Base-by-base conservation (phyloP, 1,140 invertebrate species). In the Rhizoglyphus robini region DNA sequence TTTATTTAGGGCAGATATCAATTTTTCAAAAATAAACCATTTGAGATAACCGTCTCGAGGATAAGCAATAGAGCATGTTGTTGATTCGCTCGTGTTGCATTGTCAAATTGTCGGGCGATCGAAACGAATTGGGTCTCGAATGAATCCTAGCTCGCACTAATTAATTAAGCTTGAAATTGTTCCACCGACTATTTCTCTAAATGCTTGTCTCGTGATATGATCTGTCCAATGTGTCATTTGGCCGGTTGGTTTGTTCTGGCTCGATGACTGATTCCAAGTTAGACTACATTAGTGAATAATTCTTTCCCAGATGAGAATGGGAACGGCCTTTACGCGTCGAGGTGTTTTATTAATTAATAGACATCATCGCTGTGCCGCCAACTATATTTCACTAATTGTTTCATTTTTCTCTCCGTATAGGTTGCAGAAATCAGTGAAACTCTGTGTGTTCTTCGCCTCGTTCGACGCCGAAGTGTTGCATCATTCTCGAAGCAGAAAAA, bases 391-490 rank as follows among this genome's bases (percentile, higher is more conserved):
- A 1, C 23, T 27, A n/a, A 23, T 61, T 49, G 63, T 48, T 41
- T 31, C 64, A 30, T 67, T 71, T 69, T n/a, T 4, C 23, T 27
- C 23, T 1, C 1, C 13, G 13, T 23, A 41, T 57, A 80, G 78
- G 77, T 93, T 5, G 81, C n/a, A 86, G 66, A 96, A 99, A 78
- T 91, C 84, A 4, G 84, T 86, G 15, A 92, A 95, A 0, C 77
- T 98, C 8, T 88, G 90, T 69, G 83, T 89, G 71, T 96, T 90
- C 75, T 89, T 96, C 74, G 81, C 83, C 15, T 99, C 95, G 96
- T 76, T 99, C 0, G 90, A 97, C 72, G 81, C 83, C 63, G 75
- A 86, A 49, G 74, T 84, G 0, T 11, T 75, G 0, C 5, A 59
- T 23, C 15, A 51, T 38, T 29, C 30, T 34, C 15, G 58, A n/a